Percentiles rank a stretch among this genome's conserved stretches.
Conservation (phyloP, 2,113 vertebrate genomes). For the Aegypius monachus region DNA sequence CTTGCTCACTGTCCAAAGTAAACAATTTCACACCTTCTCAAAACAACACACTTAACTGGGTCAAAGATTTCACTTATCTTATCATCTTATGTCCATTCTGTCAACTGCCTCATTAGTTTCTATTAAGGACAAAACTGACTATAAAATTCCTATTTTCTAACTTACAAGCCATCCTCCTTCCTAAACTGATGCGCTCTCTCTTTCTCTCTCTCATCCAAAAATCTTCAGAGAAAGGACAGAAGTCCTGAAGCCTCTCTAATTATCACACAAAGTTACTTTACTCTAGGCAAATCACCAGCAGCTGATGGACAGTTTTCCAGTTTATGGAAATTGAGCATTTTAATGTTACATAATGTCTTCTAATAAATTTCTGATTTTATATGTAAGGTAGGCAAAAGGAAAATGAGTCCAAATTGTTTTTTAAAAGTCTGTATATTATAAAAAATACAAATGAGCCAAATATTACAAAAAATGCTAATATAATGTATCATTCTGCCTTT, state of each 20-base stretch:
- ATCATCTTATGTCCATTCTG: not conserved
- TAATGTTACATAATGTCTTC: not conserved
- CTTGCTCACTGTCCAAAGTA: not conserved
- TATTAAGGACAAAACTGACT: conserved; percentile 33
- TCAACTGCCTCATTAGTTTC: conserved; percentile 14
- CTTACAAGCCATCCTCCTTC: not conserved
- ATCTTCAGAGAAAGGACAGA: not conserved
- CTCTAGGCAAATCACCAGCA: not conserved
- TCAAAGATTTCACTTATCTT: conserved; percentile 2
- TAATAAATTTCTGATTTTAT: not conserved
- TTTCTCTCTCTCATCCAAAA: not conserved
- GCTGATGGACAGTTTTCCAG: not conserved
- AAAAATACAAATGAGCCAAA: not conserved
- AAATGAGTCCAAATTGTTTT: not conserved
- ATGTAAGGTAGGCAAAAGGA: not conserved
- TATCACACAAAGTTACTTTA: not conserved
- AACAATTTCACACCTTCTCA: not conserved
- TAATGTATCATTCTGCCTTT: not conserved
- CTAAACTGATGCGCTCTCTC: not conserved
- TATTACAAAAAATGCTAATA: not conserved
- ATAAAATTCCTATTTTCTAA: conserved; percentile 44
- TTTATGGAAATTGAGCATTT: not conserved
- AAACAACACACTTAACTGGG: not conserved
- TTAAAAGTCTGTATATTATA: not conserved
- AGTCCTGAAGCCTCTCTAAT: not conserved